Conservation (phyloP, 2,888 invertebrate species). For the Hyposoter didymator region DNA sequence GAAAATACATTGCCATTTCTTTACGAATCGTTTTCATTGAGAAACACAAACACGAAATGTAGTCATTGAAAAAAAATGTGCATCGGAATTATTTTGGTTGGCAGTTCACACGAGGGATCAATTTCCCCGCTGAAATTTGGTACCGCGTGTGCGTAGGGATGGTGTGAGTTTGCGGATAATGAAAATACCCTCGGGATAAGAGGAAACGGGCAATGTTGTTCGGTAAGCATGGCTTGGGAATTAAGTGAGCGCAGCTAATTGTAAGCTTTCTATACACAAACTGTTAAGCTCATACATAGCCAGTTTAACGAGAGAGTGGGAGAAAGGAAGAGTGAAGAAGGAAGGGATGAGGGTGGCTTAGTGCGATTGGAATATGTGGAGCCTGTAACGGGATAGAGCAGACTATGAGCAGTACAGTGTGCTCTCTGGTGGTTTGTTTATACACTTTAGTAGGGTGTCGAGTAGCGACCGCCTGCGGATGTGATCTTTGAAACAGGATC, state of each 20-base stretch:
- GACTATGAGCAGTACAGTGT: constrained; percentile 33
- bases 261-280: constrained; percentile 65
- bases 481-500: constrained; percentile 53
- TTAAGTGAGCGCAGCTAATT: constrained; percentile 62
- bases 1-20: not conserved
- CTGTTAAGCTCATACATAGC: constrained; percentile 61
- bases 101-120: not conserved
- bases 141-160: not conserved
- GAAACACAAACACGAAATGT: not conserved
- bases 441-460: constrained; percentile 47
- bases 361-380: constrained; percentile 61
- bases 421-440: constrained; percentile 44
- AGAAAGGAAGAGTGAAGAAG: constrained; percentile 32
- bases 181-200: constrained; percentile 68
- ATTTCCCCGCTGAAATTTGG: constrained; percentile 6
- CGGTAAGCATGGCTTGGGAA: constrained; percentile 51
- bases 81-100: not conserved
- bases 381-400: constrained; percentile 45
- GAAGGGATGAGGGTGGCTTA: constrained; percentile 52
- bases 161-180: constrained; percentile 71
- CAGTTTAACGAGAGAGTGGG: constrained; percentile 11
- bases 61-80: not conserved
- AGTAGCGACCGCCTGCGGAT: constrained; percentile 32
- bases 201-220: constrained; percentile 44
- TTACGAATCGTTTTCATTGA: not conserved